phyloP scores from a whole-genome alignment of 92 coral and sea anemone species.

The Umimayanthus chanpuru region DNA sequence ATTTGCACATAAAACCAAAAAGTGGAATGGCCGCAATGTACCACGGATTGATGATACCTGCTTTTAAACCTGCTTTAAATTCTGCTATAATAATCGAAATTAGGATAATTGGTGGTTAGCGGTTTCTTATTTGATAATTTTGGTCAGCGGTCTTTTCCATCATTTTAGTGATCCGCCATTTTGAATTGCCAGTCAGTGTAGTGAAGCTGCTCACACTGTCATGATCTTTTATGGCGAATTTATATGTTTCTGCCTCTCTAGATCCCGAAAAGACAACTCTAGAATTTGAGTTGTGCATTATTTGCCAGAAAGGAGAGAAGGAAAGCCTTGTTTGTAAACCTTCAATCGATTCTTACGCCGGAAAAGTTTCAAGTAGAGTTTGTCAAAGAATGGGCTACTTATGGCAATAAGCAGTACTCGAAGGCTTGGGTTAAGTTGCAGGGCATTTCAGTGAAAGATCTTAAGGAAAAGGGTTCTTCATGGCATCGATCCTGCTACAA shows the following conservation, averaged over 20 bases:
- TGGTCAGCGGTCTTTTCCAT: conserved; percentile 58
- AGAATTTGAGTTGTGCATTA: conserved; percentile 46
- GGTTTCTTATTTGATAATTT: background rate
- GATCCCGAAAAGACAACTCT: conserved; percentile 26
- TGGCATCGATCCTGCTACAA: conserved; percentile 59
- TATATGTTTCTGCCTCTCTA: conserved; percentile 1
- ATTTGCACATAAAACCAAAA: too few relatives aligned
- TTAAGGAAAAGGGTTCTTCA: conserved; percentile 22
- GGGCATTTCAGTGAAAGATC: background rate
- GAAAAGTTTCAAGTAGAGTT: conserved; percentile 37
- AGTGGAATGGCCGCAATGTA: too few relatives aligned
- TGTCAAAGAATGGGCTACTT: conserved; percentile 50
- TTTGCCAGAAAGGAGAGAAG: conserved; percentile 53
- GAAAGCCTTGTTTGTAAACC: conserved; percentile 52
- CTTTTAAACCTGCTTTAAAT: conserved; percentile 5
- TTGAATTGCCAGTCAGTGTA: conserved; percentile 49
- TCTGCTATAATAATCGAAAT: conserved; percentile 6
- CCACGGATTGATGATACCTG: conserved; percentile 28
- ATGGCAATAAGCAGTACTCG: conserved; percentile 43
- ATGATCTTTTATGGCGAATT: conserved; percentile 17
- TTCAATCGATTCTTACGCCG: conserved; percentile 31
- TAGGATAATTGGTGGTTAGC: background rate
- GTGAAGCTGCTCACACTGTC: background rate
- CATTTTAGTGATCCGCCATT: conserved; percentile 45
- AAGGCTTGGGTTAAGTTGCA: conserved; percentile 54